Percentiles rank a stretch among this genome's conserved stretches.
phyloP scores from a whole-genome alignment of 2,888 invertebrate species.

The Synanthedon formicaeformis region DNA sequence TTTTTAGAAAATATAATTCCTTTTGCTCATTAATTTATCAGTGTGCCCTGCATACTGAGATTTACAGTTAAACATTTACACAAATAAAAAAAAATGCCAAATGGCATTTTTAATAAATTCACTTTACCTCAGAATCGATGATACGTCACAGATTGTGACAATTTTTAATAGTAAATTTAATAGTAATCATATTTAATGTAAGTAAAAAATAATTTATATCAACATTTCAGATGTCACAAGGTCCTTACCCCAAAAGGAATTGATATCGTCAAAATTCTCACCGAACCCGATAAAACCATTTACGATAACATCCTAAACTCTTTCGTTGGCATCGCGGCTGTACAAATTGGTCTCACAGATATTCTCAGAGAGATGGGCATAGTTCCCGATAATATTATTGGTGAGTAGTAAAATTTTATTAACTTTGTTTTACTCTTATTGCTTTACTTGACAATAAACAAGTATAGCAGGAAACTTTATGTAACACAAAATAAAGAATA shows the following conservation, averaged over 20 bases:
- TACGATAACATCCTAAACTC: slow-evolving; percentile 76
- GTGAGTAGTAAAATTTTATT: slow-evolving; percentile 42
- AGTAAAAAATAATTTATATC: background rate
- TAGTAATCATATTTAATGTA: background rate
- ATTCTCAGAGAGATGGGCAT: slow-evolving; percentile 72
- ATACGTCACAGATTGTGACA: no score
- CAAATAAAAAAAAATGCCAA: no score
- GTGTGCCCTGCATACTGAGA: no score
- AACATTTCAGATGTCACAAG: slow-evolving; percentile 53
- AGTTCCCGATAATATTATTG: slow-evolving; percentile 80
- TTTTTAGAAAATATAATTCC: no score
- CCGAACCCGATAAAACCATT: slow-evolving; percentile 69
- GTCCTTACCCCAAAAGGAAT: slow-evolving; percentile 72
- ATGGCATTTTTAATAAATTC: no score
- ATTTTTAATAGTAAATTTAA: no score
- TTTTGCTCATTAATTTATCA: no score
- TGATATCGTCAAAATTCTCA: slow-evolving; percentile 73
- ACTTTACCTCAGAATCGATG: no score
- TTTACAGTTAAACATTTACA: no score
- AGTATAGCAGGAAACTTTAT: background rate
- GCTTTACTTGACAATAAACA: background rate
- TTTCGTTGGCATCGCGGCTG: slow-evolving; percentile 80
- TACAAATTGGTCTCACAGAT: slow-evolving; percentile 75
- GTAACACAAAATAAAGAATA: no score
- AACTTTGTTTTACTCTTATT: background rate